phyloP scores from a whole-genome alignment of 1,140 invertebrate genomes.

The Drosophila albomicans region DNA sequence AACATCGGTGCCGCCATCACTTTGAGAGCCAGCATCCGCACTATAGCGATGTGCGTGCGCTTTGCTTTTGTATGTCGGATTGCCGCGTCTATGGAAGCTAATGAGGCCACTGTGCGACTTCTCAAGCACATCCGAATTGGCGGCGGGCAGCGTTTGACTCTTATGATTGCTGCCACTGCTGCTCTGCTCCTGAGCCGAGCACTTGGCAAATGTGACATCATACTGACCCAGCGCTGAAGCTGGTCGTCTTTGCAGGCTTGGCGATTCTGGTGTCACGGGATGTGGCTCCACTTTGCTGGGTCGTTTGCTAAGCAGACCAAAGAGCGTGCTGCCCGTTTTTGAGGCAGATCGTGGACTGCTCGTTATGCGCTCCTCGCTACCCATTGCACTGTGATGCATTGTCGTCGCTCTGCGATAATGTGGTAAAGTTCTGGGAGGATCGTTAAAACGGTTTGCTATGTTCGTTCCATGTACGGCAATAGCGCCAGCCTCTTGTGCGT shows the following conservation, averaged over 20 bases:
- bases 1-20: slow-evolving; percentile 70
- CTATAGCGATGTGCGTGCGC: slow-evolving; percentile 70
- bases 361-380: slow-evolving; percentile 76
- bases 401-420: not conserved
- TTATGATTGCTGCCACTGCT: slow-evolving; percentile 49
- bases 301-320: slow-evolving; percentile 73
- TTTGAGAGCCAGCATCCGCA: slow-evolving; percentile 69
- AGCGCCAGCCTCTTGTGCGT: slow-evolving; percentile 8
- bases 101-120: slow-evolving; percentile 77
- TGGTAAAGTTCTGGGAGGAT: not conserved
- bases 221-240: slow-evolving; percentile 66
- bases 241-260: slow-evolving; percentile 54
- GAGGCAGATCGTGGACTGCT: slow-evolving; percentile 67
- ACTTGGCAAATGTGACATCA: slow-evolving; percentile 73
- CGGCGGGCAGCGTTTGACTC: slow-evolving; percentile 72
- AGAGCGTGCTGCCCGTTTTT: slow-evolving; percentile 63
- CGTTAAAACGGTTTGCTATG: not conserved
- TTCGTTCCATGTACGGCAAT: not conserved
- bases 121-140: slow-evolving; percentile 42
- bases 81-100: slow-evolving; percentile 69
- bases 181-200: slow-evolving; percentile 43
- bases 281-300: slow-evolving; percentile 72
- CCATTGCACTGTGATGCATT: slow-evolving; percentile 61
- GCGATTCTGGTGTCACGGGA: slow-evolving; percentile 69
- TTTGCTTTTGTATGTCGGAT: slow-evolving; percentile 65